Evolutionary conservation across 2,113 vertebrate genomes (phyloP).

Genomic region (Chunga burmeisteri): DNA sequence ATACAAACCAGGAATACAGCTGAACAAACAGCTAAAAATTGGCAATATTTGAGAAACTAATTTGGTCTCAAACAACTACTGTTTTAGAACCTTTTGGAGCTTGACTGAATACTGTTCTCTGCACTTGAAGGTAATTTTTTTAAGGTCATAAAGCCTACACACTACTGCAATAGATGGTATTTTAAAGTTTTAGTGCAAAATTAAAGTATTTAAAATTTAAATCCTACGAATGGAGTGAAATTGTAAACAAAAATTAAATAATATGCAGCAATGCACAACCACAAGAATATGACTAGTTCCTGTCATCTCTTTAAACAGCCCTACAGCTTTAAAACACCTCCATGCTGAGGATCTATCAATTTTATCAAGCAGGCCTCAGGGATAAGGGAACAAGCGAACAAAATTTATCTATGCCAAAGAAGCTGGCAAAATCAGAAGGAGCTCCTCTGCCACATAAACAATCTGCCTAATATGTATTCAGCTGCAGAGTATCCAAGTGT

Average conservation of each 20-base stretch:
- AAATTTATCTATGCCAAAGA: neutral
- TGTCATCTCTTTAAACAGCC: neutral
- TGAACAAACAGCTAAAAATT: neutral
- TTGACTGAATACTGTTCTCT: neutral
- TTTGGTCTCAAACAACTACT: neutral
- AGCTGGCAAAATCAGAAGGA: neutral
- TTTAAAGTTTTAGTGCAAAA: neutral
- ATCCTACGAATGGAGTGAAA: neutral
- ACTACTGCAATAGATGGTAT: neutral
- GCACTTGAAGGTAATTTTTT: neutral
- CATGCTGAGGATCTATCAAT: neutral
- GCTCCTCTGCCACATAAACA: neutral
- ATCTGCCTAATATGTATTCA: neutral
- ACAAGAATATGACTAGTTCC: neutral
- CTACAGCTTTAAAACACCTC: neutral
- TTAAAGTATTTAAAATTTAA: neutral
- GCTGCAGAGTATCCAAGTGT: neutral
- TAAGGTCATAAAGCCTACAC: neutral
- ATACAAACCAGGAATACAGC: neutral
- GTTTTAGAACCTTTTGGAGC: neutral
- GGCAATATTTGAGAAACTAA: neutral
- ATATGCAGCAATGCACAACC: neutral
- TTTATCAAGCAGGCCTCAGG: neutral
- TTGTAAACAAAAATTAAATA: neutral
- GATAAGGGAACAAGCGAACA: neutral